These are phyloP conservation scores for Trissonchulus latispiculum DNA, from an alignment of 2,888 invertebrate species.

Conservation along the genomic window DNA sequence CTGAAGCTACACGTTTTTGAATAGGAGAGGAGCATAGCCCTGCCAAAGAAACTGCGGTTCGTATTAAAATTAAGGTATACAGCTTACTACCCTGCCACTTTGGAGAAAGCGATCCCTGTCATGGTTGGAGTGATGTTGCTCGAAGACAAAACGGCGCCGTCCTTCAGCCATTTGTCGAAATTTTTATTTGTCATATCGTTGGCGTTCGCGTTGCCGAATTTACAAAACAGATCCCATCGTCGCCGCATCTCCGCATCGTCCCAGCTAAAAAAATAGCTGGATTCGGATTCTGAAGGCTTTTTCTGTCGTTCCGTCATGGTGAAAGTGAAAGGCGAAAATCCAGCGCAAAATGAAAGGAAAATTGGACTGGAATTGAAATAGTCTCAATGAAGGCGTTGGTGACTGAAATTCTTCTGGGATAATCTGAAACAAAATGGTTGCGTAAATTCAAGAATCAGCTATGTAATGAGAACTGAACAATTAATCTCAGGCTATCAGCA, in stretches of 20 bases:
- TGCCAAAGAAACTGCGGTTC: background rate
- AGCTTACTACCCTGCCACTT: constrained; percentile 40
- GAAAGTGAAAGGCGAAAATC: no score
- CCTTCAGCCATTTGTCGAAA: constrained; percentile 43
- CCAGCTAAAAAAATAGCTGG: constrained; percentile 17
- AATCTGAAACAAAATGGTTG: no score
- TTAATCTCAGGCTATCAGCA: no score
- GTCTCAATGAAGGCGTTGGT: no score
- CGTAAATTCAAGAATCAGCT: no score
- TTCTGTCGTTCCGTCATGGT: background rate
- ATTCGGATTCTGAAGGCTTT: background rate
- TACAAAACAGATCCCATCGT: constrained; percentile 39
- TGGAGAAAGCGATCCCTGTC: constrained; percentile 43
- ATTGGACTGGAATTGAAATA: no score
- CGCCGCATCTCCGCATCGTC: constrained; percentile 25
- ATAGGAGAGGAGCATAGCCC: no score
- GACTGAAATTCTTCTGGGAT: no score
- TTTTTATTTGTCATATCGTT: constrained; percentile 43
- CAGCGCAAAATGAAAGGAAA: no score
- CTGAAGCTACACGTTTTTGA: no score
- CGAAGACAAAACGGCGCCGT: constrained; percentile 37
- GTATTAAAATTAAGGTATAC: background rate
- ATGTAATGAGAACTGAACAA: no score
- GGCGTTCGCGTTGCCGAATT: constrained; percentile 36
- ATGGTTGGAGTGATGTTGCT: constrained; percentile 39